phyloP scores from a whole-genome alignment of 2,113 vertebrate species.

The Caretta caretta region DNA sequence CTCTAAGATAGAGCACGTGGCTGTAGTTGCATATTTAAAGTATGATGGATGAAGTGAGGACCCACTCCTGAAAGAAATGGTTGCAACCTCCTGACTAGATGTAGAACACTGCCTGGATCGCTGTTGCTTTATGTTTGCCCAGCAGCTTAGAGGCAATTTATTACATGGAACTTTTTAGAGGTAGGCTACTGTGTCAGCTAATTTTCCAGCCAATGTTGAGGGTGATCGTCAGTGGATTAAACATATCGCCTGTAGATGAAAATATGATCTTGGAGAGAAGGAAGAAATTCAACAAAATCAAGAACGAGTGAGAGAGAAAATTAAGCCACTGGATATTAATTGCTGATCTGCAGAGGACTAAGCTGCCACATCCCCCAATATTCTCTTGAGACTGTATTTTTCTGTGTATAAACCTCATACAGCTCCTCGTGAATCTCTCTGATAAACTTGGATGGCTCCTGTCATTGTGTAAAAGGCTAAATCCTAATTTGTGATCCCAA shows the following conservation, averaged over 20 bases:
- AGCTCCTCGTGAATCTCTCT: background rate
- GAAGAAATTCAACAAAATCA: slow-evolving; percentile 40
- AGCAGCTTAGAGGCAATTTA: slow-evolving; percentile 2
- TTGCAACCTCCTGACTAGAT: background rate
- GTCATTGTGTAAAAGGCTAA: fast-evolving
- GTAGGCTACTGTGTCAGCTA: background rate
- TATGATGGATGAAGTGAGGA: background rate
- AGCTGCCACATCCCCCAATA: background rate
- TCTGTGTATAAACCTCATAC: background rate
- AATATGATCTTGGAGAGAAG: background rate
- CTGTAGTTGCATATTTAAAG: background rate
- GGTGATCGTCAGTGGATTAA: background rate
- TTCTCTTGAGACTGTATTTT: background rate
- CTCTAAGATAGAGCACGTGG: background rate
- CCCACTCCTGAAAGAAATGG: background rate
- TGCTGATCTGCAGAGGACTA: slow-evolving; percentile 49
- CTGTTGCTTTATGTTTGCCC: background rate
- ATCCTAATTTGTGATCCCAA: background rate
- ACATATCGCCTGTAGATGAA: slow-evolving; percentile 27
- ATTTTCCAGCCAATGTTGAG: background rate
- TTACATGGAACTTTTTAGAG: background rate
- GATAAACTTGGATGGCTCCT: background rate
- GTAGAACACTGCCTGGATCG: background rate
- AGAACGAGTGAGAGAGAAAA: slow-evolving; percentile 33
- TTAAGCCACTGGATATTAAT: slow-evolving; percentile 58